Base-by-base conservation (phyloP, 2,113 vertebrate species). In the Lamprologus tigripictilis region DNA sequence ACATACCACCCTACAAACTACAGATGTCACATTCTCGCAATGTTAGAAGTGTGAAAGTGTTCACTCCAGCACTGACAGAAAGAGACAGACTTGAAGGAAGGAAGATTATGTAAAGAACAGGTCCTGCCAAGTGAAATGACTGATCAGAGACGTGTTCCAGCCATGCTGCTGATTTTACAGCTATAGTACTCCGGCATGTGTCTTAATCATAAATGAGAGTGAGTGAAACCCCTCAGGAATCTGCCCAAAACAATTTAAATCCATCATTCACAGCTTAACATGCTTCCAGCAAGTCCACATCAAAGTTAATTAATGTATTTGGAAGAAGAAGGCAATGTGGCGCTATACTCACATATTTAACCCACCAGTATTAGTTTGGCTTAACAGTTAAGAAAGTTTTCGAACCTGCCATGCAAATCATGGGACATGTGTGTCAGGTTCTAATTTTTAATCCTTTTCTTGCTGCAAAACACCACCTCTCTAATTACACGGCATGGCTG, bases 1-100 rank as follows among this genome's bases (percentile, higher is more conserved):
- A 93, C 88, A 91, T 86, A 68, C 88, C 91, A 94, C 85, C 90
- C 87, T 89, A 87, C 85, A 90, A 91, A 81, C 82, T 71, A 76
- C 90, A 94, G 84, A 94, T 94, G 94, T 91, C 93, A 93, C 83
- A 91, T 80, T 83, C 82, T 90, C 19, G 80, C 26, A 40, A 80
- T 26, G 73, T 89, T 81, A 81, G 87, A 91, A 81, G 91, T 93
- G 89, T 83, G 87, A 92, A 83, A 82, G 57, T 82, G 84, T 89
- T 87, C 63, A 83, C 51, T 84, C 45, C 33, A 55, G 54, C 82
- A 17, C 58, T 78, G 88, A 81, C 83, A 83, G 71, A 83, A 83
- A 82, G 49, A 83, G 86, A 81, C 84, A 42, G 89, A 81, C 68
- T 33, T 86, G 90, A 90, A 40, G 76, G 76, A 89, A 80, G 57